These are phyloP conservation scores for Trichopria drosophilae DNA, from an alignment of 2,888 invertebrate genomes.

Conservation along the genomic window DNA sequence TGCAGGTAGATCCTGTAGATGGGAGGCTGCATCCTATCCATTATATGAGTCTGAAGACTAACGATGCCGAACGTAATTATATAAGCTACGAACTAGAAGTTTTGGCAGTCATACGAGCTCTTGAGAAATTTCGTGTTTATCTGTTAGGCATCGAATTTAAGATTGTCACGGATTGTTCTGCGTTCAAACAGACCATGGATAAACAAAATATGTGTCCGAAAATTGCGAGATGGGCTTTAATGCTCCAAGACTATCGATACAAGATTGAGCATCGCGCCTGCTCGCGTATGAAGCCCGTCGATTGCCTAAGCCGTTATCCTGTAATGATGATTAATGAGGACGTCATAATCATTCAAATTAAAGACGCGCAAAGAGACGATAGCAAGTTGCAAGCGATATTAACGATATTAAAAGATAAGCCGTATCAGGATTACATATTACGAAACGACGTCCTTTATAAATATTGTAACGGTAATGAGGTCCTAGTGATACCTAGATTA, in stretches of 20 bases:
- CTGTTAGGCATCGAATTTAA: constrained; percentile 1
- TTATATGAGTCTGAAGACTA: constrained; percentile 3
- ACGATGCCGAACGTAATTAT: not conserved
- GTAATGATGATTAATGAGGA: too few relatives aligned
- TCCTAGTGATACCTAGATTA: too few relatives aligned
- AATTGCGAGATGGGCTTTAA: constrained; percentile 3
- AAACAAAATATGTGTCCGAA: not conserved
- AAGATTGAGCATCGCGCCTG: not conserved
- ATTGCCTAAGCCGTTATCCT: too few relatives aligned
- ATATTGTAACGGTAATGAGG: too few relatives aligned
- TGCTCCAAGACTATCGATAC: not conserved
- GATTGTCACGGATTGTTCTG: constrained; percentile 1
- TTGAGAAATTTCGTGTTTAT: constrained; percentile 2
- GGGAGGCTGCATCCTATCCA: constrained; percentile 4
- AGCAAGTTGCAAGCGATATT: too few relatives aligned
- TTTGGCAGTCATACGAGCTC: not conserved
- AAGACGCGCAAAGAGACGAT: too few relatives aligned
- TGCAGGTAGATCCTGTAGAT: not conserved
- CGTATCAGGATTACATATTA: too few relatives aligned
- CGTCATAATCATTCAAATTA: too few relatives aligned
- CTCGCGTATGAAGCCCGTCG: not conserved
- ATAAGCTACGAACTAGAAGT: not conserved
- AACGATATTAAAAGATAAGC: too few relatives aligned
- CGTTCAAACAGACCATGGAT: constrained; percentile 3
- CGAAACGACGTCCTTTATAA: too few relatives aligned